Evolutionary conservation across 2,797 vertebrate species (phyloP).

Genomic region (Coregonus sp.): DNA sequence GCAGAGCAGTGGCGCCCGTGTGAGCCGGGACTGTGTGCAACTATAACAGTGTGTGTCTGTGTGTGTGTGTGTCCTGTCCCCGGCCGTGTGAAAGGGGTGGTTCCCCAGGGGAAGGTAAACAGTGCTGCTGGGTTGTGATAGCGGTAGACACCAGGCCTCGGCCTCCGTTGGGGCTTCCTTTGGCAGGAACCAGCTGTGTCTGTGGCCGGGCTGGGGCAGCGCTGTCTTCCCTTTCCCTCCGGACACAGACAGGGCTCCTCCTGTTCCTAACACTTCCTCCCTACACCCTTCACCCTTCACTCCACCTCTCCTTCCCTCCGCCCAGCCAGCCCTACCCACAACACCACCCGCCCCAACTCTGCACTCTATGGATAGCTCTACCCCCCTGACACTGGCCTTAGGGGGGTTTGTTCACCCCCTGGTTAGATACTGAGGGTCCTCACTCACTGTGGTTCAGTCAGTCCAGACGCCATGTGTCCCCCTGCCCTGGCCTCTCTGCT

Average conservation of each 20-base stretch:
- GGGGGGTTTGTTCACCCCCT: neutral
- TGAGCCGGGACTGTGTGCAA: constrained; percentile 40
- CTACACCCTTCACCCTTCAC: constrained; percentile 30
- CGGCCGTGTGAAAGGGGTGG: constrained; percentile 48
- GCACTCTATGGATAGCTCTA: neutral
- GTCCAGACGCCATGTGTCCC: neutral
- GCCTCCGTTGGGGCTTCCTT: constrained; percentile 81
- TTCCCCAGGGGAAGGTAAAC: constrained; percentile 72
- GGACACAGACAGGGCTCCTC: constrained; percentile 7
- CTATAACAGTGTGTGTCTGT: constrained; percentile 35
- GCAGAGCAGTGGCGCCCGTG: constrained; percentile 31
- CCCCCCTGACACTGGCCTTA: neutral
- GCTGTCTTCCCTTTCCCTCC: constrained; percentile 49
- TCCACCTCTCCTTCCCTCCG: constrained; percentile 8
- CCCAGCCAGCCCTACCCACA: neutral
- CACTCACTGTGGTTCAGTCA: neutral
- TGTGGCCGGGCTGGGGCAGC: constrained; percentile 48
- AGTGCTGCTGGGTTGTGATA: constrained; percentile 75
- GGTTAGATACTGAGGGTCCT: neutral
- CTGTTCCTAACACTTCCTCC: constrained; percentile 39
- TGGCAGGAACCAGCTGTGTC: constrained; percentile 92
- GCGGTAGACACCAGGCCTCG: constrained; percentile 60
- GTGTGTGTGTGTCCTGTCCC: constrained; percentile 34
- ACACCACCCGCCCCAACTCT: neutral
- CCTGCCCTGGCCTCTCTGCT: neutral